These are phyloP conservation scores for Coptodon bakossiorum DNA, from an alignment of 2,113 vertebrate genomes.

Conservation along the genomic window DNA sequence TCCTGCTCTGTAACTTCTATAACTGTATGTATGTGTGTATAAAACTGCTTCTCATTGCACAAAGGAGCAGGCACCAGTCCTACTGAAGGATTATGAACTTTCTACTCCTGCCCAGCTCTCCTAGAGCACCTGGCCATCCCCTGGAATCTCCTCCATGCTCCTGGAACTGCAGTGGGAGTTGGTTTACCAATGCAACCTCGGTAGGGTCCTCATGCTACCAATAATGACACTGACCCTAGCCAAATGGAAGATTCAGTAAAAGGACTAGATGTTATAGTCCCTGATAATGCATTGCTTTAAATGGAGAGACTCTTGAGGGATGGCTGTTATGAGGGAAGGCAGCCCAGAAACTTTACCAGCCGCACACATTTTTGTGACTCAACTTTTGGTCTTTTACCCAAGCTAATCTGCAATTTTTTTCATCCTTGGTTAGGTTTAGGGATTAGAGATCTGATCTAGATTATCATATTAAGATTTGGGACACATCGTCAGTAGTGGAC, in stretches of 20 bases:
- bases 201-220: not conserved
- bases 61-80: not conserved
- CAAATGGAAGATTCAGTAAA: not conserved
- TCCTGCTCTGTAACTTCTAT: not conserved
- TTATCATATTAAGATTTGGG: not conserved
- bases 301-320: not conserved
- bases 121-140: not conserved
- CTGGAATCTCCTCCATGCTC: not conserved
- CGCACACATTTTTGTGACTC: not conserved
- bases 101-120: not conserved
- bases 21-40: not conserved
- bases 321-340: not conserved
- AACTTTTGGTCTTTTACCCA: not conserved
- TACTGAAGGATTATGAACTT: not conserved
- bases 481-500: not conserved
- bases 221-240: not conserved
- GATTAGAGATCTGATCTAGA: not conserved
- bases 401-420: not conserved
- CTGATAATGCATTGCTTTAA: not conserved
- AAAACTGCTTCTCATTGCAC: not conserved
- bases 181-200: not conserved
- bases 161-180: not conserved
- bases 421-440: not conserved
- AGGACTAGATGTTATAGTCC: not conserved
- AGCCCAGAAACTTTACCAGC: not conserved